Base-by-base conservation (phyloP, 53 echinoderm and acorn worm genomes). In the Astropecten irregularis region DNA sequence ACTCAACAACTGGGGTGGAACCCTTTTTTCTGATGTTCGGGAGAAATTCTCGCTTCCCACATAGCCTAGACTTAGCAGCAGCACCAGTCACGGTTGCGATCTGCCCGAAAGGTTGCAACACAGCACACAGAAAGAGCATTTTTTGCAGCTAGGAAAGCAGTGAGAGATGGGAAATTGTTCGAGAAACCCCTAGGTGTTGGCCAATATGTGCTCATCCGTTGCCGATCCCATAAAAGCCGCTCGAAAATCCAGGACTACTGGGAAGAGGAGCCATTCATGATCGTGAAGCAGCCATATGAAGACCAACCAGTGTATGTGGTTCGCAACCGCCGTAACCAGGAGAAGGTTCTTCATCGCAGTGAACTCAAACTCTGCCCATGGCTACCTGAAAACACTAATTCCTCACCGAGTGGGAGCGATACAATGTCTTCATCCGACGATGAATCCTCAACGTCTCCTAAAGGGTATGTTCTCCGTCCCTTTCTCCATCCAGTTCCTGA, bases 1-100 rank as follows among this genome's bases (percentile, higher is more conserved):
- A 65, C 20, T 65, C 66, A 3, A 65, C 66, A 15, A 65, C 66
- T 18, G 39, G 66, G n/a, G 53, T 53, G 4, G 16, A 70, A n/a
- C 84, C 84, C n/a, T 69, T 84, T 40, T 84, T 50, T 44, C 47
- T 84, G 9, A 52, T 70, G 69, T 84, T 55, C 34, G 84, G 84
- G 44, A 84, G 70, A 66, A 82, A 68, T 16, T 66, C 44, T 28
- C 37, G 65, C 30, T 65, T 32, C 33, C 65, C 65, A 65, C 30
- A 36, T 27, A 65, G 33, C 10, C 37, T 28, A 65, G 16, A 18
- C 53, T 53, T 53, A 53, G 53, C 53, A 13, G 30, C 56, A 57
- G 29, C 77, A 77, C 47, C 83, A 83, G 52, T 28, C 16, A 16
- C 52, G 38, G 2, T 28, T 83, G 35, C 44, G 34, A 21, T n/a